phyloP scores from a whole-genome alignment of 2,888 invertebrate species.

The Ophioninae sp. region DNA sequence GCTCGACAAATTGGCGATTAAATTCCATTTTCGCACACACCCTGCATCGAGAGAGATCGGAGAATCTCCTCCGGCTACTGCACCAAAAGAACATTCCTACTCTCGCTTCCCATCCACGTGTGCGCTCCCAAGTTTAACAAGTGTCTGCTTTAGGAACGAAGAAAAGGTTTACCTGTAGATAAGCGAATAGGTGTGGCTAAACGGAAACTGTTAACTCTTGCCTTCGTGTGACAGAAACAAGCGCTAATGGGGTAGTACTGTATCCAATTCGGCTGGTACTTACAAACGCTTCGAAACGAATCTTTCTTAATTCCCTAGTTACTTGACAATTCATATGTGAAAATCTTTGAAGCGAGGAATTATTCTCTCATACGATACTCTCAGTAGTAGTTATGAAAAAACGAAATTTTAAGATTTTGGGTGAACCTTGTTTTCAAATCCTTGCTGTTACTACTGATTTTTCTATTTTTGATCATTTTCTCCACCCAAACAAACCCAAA shows the following conservation, averaged over 20 bases:
- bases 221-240: conserved; percentile 14
- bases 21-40: conserved; percentile 62
- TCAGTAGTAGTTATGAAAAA: not conserved
- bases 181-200: conserved; percentile 28
- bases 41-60: conserved; percentile 37
- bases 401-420: not conserved
- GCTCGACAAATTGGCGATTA: conserved; percentile 67
- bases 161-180: conserved; percentile 12
- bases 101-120: not conserved
- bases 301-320: not conserved
- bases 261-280: not conserved
- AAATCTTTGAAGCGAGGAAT: not conserved
- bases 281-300: not conserved
- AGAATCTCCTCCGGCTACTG: conserved; percentile 23
- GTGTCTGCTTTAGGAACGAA: conserved; percentile 39
- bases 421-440: not conserved
- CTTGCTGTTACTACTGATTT: no score
- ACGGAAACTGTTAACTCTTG: not conserved
- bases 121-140: conserved; percentile 4
- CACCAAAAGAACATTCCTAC: not conserved
- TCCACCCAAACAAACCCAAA: not conserved
- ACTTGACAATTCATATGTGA: not conserved
- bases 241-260: conserved; percentile 7
- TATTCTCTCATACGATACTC: not conserved
- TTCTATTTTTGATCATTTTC: not conserved